Evolutionary conservation across 2,113 vertebrate genomes (phyloP).

Genomic region (Alethe diademata): DNA sequence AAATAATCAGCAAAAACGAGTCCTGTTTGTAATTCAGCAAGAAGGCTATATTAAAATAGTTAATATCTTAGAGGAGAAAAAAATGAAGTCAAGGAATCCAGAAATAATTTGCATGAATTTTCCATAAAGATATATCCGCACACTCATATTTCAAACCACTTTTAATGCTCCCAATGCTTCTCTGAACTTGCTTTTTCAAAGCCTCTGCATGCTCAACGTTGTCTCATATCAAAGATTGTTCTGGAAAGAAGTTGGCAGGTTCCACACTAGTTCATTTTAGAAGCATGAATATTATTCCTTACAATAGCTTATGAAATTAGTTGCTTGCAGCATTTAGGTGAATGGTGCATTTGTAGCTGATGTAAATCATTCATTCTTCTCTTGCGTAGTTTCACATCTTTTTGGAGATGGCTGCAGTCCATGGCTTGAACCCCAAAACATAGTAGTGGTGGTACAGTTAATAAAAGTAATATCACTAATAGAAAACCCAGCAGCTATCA

Average conservation of each 20-base stretch:
- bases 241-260: background rate
- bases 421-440: background rate
- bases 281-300: conserved; percentile 5
- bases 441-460: background rate
- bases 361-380: conserved; percentile 17
- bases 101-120: background rate
- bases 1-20: background rate
- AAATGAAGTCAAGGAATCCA: background rate
- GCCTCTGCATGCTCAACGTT: background rate
- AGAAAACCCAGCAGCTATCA: background rate
- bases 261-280: background rate
- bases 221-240: background rate
- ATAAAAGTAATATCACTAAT: background rate
- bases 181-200: background rate
- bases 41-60: background rate
- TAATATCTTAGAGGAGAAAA: background rate
- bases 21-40: background rate
- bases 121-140: background rate
- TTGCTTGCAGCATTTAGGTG: background rate
- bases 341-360: conserved; percentile 15
- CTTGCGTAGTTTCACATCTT: conserved; percentile 20
- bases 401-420: background rate
- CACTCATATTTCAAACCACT: background rate
- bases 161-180: background rate
- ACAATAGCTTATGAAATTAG: conserved; percentile 40